Evolutionary conservation across 1,140 invertebrate species (phyloP), one percentile per base, ranked within the genome.

Genomic region (Latrodectus geometricus): DNA sequence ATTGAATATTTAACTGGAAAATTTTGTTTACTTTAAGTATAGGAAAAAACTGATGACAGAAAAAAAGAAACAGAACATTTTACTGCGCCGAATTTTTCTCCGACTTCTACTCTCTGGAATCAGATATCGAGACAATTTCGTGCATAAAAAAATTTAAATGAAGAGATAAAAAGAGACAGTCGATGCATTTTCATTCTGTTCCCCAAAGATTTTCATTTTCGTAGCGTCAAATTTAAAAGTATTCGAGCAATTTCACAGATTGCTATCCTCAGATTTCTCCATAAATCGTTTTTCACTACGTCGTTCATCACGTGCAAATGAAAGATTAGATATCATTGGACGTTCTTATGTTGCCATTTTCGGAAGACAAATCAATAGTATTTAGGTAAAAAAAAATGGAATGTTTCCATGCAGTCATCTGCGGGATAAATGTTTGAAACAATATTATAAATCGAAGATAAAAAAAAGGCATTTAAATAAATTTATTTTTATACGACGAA

Each of bases 181-280:
- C 54, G 54, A 61, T 61, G 17, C 54, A 14, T 61, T 61, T 17
- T 61, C 9, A 11, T 76, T 52, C 52, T 76, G 74, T 76, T 52
- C 21, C 35, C 35, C 35, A 23, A 50, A 61, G 74, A n/a, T 21
- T 76, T 76, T 61, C 54, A 76, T 76, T 76, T 74, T 76, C 74
- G 14, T 21, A 4, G 21, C 20, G 61, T 15, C 21, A 54, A 20
- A 80, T n/a, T 54, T n/a, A 23, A 61, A 54, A 70, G 66, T 54
- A 80, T 70, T 80, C 68, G 17, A 70, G 66, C 68, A 80, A 80
- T 80, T 80, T 80, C 50, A 66, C n/a, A 70, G 78, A 80, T 80
- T 80, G 65, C 78, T 78, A 66, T n/a, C 68, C 21, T 80, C 65
- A 49, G 50, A 70, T 80, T 80, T 80, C 78, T 20, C 52, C 78